Evolutionary conservation across 2,888 invertebrate genomes (phyloP), one percentile per base, ranked within the genome.

Genomic region (Rhogogaster chlorosoma): DNA sequence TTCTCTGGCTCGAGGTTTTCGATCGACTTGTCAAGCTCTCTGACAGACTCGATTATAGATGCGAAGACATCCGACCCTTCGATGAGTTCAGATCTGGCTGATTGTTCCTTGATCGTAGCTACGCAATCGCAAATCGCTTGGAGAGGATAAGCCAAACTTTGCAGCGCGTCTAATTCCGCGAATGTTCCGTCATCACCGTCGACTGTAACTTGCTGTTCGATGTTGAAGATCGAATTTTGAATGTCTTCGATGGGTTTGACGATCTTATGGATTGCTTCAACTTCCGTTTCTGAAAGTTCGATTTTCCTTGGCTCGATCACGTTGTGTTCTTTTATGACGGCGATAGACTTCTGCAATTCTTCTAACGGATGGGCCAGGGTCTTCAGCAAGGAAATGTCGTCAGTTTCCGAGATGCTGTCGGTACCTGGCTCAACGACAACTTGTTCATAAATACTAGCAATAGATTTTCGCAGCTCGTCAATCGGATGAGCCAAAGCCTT

Each of bases 81-180:
- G 18, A 22, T 45, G 15, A 67, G 42, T 18, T 42, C 67, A 29
- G 67, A 67, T 29, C 32, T 32, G n/a, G 32, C 87, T 0, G 92
- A 90, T 84, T 92, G 89, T 88, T 91, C 89, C 88, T 91, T 91
- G n/a, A 94, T 88, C 2, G 88, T 88, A 0, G 91, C 89, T 64
- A 93, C 93, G 80, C 91, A 91, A 85, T 88, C 90, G 84, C 90
- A 89, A 45, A 94, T 83, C 12, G 92, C 91, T 38, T 91, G 91
- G 3, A 84, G 71, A 6, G 84, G 84, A 49, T 67, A 42, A n/a
- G 82, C 53, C 29, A 84, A 45, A 42, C n/a, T 67, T 71, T 70
- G 77, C 12, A 84, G 70, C 1, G 80, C 80, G 9, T 70, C 80
- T 6, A 78, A 36, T 53, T 84, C 84, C 15, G 77, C 42, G n/a